Evolutionary conservation across 2,113 vertebrate species (phyloP).

Genomic region (Epinephelus cyanopodus): DNA sequence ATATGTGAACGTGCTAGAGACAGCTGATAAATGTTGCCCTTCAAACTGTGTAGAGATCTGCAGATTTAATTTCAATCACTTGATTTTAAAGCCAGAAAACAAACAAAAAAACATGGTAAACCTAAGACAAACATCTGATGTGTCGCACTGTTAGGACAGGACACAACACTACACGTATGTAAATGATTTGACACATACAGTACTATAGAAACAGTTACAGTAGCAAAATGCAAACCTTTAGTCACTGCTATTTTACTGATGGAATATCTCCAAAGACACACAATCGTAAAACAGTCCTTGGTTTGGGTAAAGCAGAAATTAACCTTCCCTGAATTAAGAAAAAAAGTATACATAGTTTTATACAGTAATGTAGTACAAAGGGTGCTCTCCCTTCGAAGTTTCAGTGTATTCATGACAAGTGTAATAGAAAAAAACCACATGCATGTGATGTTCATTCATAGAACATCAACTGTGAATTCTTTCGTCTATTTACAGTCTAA

Average conservation of each 20-base stretch:
- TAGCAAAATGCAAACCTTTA: slow-evolving; percentile 38
- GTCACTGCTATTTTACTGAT: slow-evolving; percentile 15
- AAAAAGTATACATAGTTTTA: slow-evolving; percentile 31
- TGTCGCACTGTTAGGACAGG: background rate
- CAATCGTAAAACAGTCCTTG: slow-evolving; percentile 26
- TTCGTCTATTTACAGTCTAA: slow-evolving; percentile 46
- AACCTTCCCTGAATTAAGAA: slow-evolving; percentile 54
- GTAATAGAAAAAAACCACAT: slow-evolving; percentile 31
- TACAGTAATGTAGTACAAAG: slow-evolving; percentile 62
- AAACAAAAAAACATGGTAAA: background rate
- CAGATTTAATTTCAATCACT: background rate
- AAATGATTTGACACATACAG: slow-evolving; percentile 2
- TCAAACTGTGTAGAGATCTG: slow-evolving; percentile 3
- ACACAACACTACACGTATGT: background rate
- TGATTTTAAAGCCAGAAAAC: slow-evolving; percentile 36
- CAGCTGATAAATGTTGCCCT: background rate
- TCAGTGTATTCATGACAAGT: slow-evolving; percentile 63
- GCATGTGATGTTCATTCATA: slow-evolving; percentile 31
- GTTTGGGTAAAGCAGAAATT: slow-evolving; percentile 37
- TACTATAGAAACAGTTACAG: slow-evolving; percentile 20
- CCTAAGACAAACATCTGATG: background rate
- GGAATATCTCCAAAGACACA: slow-evolving; percentile 1
- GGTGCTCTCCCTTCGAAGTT: slow-evolving; percentile 55
- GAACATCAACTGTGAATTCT: slow-evolving; percentile 10
- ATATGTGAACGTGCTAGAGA: slow-evolving; percentile 33